These are phyloP conservation scores for Alca torda DNA, from an alignment of 2,797 vertebrate genomes.

Conservation along the genomic window DNA sequence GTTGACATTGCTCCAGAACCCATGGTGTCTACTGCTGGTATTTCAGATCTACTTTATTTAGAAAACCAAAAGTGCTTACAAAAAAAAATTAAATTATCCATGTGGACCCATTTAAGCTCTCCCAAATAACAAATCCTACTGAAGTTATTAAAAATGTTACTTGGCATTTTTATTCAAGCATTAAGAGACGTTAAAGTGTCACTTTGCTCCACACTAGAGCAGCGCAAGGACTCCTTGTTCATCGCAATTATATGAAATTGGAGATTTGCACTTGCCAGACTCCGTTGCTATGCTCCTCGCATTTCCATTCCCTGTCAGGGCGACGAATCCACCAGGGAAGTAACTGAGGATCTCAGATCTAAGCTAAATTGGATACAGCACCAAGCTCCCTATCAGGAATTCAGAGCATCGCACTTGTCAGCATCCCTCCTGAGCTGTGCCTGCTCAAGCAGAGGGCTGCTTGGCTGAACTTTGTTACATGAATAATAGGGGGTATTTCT, in stretches of 20 bases:
- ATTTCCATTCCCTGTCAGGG: not conserved
- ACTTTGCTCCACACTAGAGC: fast-evolving
- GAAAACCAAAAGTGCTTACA: not conserved
- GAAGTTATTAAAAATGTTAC: not conserved
- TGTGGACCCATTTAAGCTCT: not conserved
- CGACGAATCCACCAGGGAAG: not conserved
- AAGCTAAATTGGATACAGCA: not conserved
- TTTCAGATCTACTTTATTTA: not conserved
- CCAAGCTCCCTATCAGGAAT: not conserved
- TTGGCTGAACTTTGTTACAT: not conserved
- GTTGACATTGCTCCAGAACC: constrained; percentile 2
- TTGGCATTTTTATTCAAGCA: not conserved
- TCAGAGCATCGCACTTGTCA: not conserved
- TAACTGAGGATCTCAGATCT: not conserved
- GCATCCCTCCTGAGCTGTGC: not conserved
- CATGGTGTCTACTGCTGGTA: not conserved
- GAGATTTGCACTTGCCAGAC: not conserved
- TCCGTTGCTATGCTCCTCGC: not conserved
- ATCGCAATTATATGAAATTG: not conserved
- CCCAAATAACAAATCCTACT: not conserved
- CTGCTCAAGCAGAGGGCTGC: not conserved
- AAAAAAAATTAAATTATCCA: not conserved
- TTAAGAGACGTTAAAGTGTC: not conserved
- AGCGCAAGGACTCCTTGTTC: not conserved
- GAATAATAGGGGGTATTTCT: not conserved